Evolutionary conservation across 1,140 invertebrate species (phyloP).

Genomic region (Apolygus lucorum): DNA sequence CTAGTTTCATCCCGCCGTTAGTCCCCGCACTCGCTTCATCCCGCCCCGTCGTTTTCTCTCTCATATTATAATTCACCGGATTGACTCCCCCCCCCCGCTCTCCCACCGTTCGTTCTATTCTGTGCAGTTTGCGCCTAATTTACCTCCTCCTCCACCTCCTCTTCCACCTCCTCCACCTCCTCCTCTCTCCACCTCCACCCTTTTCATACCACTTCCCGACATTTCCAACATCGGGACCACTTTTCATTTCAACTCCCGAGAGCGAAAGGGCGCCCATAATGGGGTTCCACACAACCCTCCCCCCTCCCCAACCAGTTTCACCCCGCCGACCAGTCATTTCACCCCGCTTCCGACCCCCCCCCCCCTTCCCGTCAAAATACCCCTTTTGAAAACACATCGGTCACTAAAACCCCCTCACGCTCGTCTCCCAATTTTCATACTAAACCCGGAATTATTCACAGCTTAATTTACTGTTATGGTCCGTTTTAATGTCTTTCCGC

Average conservation of each 20-base stretch:
- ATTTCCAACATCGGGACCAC: background rate
- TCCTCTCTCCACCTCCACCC: too few relatives aligned
- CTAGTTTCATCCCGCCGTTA: background rate
- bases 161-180: background rate
- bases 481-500: background rate
- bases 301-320: background rate
- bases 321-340: too few relatives aligned
- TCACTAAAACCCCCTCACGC: background rate
- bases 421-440: background rate
- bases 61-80: constrained; percentile 15
- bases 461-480: background rate
- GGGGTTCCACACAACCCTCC: background rate
- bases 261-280: background rate
- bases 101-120: background rate
- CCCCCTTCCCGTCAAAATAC: background rate
- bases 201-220: background rate
- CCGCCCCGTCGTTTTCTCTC: background rate
- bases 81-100: background rate
- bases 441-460: background rate
- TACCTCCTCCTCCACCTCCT: background rate
- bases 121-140: constrained; percentile 13
- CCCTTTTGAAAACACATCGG: background rate
- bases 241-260: constrained; percentile 7
- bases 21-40: background rate
- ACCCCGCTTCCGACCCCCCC: background rate